Evolutionary conservation across 2,113 vertebrate genomes (phyloP), one percentile per base, ranked within the genome.

Genomic region (Aythya baeri): DNA sequence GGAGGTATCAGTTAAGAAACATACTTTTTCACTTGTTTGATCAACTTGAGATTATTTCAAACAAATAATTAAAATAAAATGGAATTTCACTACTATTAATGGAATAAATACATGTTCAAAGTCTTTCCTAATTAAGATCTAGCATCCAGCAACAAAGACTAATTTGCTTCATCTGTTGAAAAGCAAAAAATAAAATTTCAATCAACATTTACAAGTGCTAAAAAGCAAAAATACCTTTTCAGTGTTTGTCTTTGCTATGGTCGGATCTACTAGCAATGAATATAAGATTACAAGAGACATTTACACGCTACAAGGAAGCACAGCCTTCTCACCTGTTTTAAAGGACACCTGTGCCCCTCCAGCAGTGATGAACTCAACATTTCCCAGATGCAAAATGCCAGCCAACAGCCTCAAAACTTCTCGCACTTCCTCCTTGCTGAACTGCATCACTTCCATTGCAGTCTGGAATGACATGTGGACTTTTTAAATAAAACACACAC

Each of bases 381-480:
- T 99, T 62, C 99, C 99, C 0, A 99, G 89, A 72, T 99, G 99
- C 29, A 99, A 98, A 88, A 99, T 98, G 38, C 98, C 99, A 29
- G 99, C 98, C 73, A 99, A 98, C 75, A 99, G 97, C 86, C 99
- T 98, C 95, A 99, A 92, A 91, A 99, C 97, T 91, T 99, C 99
- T 50, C 58, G 96, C 31, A 99, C 98, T 85, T 99, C 98, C 81
- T 99, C 99, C 86, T 97, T 98, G 25, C 98, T 98, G 96, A 99
- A 99, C 91, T 99, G 98, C 99, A 99, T 99, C 14, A 99, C 99
- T 54, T 98, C 97, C 98, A 99, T 99, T 13, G 99, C 99, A 63
- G 94, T 98, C 99, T 99, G 94, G 49, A 97, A 97, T 4, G 78
- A 96, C 36, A 97, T 0, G 7, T 20, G 32, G 86, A 21, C n/a